Base-by-base conservation (phyloP, 64 coral and sea anemone genomes). In the Anthopleura sola region DNA sequence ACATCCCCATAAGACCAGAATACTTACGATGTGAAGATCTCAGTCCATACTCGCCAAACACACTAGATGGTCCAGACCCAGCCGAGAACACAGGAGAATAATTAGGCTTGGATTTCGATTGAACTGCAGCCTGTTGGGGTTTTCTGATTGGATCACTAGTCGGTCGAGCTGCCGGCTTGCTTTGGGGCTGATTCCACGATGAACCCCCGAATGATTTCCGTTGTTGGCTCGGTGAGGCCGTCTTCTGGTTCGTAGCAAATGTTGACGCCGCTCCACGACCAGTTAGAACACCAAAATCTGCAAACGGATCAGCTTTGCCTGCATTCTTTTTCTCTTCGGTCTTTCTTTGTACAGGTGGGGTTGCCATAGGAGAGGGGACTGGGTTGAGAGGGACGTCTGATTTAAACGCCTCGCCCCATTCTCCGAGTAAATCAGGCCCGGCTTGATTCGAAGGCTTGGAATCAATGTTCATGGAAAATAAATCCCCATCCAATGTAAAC, bases 1-100 rank as follows among this genome's bases (percentile, higher is more conserved):
- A 81, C 37, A 39, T 1, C 78, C 44, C 36, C 32, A 62, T 2
- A 83, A 21, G 1, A 68, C 7, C 6, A 21, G 19, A 39, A 7
- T 11, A 28, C n/a, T 90, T 92, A 92, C 90, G 56, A 60, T 86
- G 48, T 24, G 85, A 87, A 20, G 58, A 82, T 26, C 90, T 88
- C 47, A 90, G 90, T 51, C 94, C 94, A 36, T 95, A 95, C 5
- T 88, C 85, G 0, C 94, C 94, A 85, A 97, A 97, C 18, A 97
- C 90, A 53, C 94, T 92, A n/a, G 75, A 81, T 19, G 78, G 55
- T 29, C 87, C 87, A 32, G 84, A 81, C 71, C 57, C 31, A 33
- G 80, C 46, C 15, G 84, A 57, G 47, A 89, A 97, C 6, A 44
- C 78, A 0, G 94, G 94, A 28, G 87, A 68, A 55, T 97, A 97